Percentiles rank a stretch among this genome's conserved stretches.
These are phyloP conservation scores for Stratiolaelaps scimitus DNA, from an alignment of 1,140 invertebrate species.

Conservation along the genomic window DNA sequence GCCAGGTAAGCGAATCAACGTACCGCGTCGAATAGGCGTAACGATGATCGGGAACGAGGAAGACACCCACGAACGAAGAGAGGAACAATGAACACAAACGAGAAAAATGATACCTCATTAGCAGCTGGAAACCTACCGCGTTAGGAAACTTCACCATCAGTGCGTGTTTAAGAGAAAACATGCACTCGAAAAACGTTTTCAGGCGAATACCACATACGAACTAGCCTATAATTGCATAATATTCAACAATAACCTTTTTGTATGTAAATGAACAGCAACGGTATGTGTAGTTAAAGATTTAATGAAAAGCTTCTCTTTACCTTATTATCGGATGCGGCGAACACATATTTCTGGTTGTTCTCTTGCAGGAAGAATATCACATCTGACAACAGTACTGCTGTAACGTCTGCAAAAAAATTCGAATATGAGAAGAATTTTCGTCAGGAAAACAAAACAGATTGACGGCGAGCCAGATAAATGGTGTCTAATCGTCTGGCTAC, in stretches of 20 bases:
- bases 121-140: slow-evolving; percentile 10
- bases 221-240: too few species aligned
- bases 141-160: too few species aligned
- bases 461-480: background rate
- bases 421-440: slow-evolving; percentile 31
- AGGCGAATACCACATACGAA: too few species aligned
- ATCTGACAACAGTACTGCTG: slow-evolving; percentile 77
- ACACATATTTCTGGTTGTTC: slow-evolving; percentile 56
- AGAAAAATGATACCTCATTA: too few species aligned
- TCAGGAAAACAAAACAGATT: background rate
- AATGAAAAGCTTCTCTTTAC: slow-evolving; percentile 39
- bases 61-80: background rate
- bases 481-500: too few species aligned
- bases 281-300: too few species aligned
- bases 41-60: too few species aligned
- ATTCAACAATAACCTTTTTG: too few species aligned
- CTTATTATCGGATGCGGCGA: slow-evolving; percentile 46
- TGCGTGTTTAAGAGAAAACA: too few species aligned
- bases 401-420: slow-evolving; percentile 48
- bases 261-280: too few species aligned
- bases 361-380: slow-evolving; percentile 80
- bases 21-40: too few species aligned
- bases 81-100: background rate
- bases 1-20: background rate
- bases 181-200: too few species aligned